Evolutionary conservation across 2,888 invertebrate genomes (phyloP), one percentile per base, ranked within the genome.

Genomic region (Euspilapteryx auroguttella): DNA sequence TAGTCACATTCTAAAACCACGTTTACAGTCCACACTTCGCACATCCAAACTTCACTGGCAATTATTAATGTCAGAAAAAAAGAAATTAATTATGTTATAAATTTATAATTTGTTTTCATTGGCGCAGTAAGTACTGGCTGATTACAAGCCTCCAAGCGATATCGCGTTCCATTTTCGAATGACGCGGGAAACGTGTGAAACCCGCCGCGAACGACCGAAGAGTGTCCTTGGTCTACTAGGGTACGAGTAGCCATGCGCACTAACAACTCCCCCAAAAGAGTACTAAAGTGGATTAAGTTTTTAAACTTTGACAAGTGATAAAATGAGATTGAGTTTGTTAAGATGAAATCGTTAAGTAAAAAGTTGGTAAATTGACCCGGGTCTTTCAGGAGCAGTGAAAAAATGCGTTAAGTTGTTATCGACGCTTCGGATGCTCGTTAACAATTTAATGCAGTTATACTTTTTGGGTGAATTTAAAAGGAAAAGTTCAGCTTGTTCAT

Each of bases 271-370:
- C 51, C 54, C 58, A 52, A 55, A 66, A 68, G 63, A 63, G 65
- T 56, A 55, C 65, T 57, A 63, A 65, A 68, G 64, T 66, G 66
- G 66, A 71, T 71, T 73, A 66, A 71, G 66, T 69, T 73, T 71
- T 69, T 64, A 68, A 71, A 73, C 64, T 71, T 71, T 58, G 59
- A 66, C 65, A 66, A 71, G 69, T 68, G 64, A 63, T 73, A 59
- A 64, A 66, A 69, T 58, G 58, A 58, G 58, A 65, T 58, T 52
- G 56, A 61, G 55, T 65, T 64, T 62, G 55, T 58, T 59, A 58
- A 57, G n/a, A n/a, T n/a, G n/a, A 56, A 58, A 49, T 53, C 49
- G 48, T 54, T 61, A 55, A 69, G 62, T 61, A 49, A 54, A 62
- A 68, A 68, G 64, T 66, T 61, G n/a, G 40, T 37, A 47, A 50